phyloP scores from a whole-genome alignment of 2,113 vertebrate genomes.

The Myotis brandtii region DNA sequence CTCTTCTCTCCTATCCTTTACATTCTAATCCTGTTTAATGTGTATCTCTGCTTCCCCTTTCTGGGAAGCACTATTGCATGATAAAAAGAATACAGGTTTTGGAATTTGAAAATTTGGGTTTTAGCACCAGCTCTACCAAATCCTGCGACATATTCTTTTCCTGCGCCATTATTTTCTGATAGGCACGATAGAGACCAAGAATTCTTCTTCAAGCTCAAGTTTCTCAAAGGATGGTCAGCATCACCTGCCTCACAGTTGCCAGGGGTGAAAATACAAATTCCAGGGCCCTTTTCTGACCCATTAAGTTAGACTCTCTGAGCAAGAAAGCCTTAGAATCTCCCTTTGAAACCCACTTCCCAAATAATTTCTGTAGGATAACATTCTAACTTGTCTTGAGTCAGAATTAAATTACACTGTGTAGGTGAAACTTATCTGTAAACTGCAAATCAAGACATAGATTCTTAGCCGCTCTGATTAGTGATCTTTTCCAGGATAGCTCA shows the following conservation, averaged over 20 bases:
- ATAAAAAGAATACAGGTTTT: constrained; percentile 4
- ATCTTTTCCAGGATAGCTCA: constrained; percentile 1
- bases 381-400: not conserved
- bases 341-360: not conserved
- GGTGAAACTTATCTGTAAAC: not conserved
- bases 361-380: not conserved
- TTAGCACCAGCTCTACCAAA: not conserved
- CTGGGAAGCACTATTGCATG: not conserved
- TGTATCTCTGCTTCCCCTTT: constrained; percentile 33
- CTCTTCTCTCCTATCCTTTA: not conserved
- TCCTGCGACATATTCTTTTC: not conserved
- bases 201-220: not conserved
- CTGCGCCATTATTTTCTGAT: not conserved
- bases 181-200: not conserved
- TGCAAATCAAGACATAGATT: not conserved
- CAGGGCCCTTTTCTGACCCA: not conserved
- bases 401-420: constrained; percentile 3
- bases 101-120: not conserved
- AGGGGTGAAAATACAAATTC: not conserved
- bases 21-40: not conserved
- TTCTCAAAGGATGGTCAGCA: not conserved
- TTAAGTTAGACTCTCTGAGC: not conserved
- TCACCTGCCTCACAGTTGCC: not conserved
- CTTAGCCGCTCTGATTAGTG: not conserved
- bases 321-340: not conserved